phyloP scores from a whole-genome alignment of 2,113 vertebrate genomes.

The Callopanchax toddi region DNA sequence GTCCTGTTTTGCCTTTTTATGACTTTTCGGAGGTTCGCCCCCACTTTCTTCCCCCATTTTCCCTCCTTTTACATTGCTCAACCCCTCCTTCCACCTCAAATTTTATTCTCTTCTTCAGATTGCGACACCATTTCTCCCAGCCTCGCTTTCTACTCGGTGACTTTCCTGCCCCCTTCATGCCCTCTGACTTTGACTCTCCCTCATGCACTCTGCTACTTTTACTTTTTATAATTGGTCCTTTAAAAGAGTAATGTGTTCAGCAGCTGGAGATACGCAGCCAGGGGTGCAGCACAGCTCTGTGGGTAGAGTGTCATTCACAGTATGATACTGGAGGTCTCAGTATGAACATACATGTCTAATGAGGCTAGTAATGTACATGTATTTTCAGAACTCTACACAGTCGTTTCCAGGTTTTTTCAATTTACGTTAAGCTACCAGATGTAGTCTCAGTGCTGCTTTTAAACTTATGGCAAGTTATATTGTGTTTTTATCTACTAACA shows the following conservation, averaged over 20 bases:
- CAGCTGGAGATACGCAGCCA: conserved; percentile 52
- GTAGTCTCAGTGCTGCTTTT: conserved; percentile 28
- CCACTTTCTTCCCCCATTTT: conserved; percentile 73
- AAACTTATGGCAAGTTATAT: conserved; percentile 23
- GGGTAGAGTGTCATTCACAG: conserved; percentile 43
- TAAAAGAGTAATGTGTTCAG: conserved; percentile 62
- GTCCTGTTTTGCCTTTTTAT: conserved; percentile 83
- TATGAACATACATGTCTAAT: conserved; percentile 36
- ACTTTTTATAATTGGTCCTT: conserved; percentile 41
- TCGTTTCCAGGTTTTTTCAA: conserved; percentile 18
- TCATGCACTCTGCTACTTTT: conserved; percentile 14
- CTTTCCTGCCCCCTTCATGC: conserved; percentile 50
- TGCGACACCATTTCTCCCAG: conserved; percentile 28
- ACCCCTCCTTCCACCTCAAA: conserved; percentile 22
- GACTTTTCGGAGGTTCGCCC: conserved; percentile 76
- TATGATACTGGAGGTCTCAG: conserved; percentile 16
- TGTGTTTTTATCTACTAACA: not conserved
- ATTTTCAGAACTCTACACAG: conserved; percentile 20
- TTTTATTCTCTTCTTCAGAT: conserved; percentile 37
- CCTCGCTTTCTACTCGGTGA: conserved; percentile 40
- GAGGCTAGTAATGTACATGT: conserved; percentile 29
- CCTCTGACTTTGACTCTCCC: conserved; percentile 58
- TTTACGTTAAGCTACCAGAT: conserved; percentile 12
- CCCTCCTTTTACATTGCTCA: conserved; percentile 65
- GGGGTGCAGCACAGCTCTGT: conserved; percentile 30